phyloP scores from a whole-genome alignment of 2,797 vertebrate species.

The Leptatherina wallacei region DNA sequence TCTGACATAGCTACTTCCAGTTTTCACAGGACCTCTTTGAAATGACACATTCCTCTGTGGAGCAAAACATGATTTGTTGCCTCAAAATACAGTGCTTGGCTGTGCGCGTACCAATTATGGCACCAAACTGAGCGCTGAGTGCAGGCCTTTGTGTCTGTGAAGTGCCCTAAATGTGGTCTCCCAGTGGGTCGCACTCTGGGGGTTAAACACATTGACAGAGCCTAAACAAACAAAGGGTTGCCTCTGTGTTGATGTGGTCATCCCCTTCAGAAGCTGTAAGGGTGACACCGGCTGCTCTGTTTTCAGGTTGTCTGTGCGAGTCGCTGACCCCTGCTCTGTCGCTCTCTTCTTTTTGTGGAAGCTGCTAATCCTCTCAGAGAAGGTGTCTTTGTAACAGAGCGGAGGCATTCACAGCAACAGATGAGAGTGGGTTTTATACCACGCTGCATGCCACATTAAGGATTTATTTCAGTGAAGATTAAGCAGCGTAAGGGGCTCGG shows the following conservation, averaged over 20 bases:
- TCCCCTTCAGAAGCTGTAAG: slow-evolving; percentile 50
- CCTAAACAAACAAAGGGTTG: slow-evolving; percentile 68
- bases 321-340: slow-evolving; percentile 52
- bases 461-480: slow-evolving; percentile 75
- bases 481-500: slow-evolving; percentile 46
- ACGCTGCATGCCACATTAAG: slow-evolving; percentile 71
- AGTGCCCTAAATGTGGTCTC: slow-evolving; percentile 42
- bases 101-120: slow-evolving; percentile 50
- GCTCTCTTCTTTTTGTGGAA: slow-evolving; percentile 46
- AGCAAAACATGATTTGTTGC: slow-evolving; percentile 69
- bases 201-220: slow-evolving; percentile 59
- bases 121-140: slow-evolving; percentile 48
- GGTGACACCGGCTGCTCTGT: slow-evolving; percentile 62
- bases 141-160: slow-evolving; percentile 53
- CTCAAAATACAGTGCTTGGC: slow-evolving; percentile 55
- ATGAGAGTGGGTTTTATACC: slow-evolving; percentile 65
- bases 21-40: slow-evolving; percentile 60
- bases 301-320: slow-evolving; percentile 43
- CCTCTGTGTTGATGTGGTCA: slow-evolving; percentile 44
- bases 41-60: slow-evolving; percentile 64
- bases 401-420: slow-evolving; percentile 50
- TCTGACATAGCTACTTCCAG: slow-evolving; percentile 33
- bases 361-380: slow-evolving; percentile 69
- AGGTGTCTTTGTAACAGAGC: slow-evolving; percentile 71
- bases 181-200: slow-evolving; percentile 43